Evolutionary conservation across 92 coral and sea anemone genomes (phyloP), one percentile per base, ranked within the genome.

Genomic region (Epizoanthus ramosus): DNA sequence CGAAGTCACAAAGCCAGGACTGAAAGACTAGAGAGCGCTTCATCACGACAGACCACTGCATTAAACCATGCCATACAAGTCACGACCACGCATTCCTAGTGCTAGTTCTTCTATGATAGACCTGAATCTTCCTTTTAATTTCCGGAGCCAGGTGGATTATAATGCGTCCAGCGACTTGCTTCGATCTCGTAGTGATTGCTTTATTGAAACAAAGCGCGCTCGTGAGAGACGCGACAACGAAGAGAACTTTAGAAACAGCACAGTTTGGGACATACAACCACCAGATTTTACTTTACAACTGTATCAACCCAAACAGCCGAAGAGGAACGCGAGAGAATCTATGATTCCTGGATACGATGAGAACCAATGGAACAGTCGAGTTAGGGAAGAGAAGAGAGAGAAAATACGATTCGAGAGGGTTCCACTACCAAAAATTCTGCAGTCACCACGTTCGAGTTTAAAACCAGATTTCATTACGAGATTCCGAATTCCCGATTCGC

Each of bases 111-210:
- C 92, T 22, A 73, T 77, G 37, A 14, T 10, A 22, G 82, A 77
- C 39, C 56, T 85, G 13, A 83, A 80, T 6, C 52, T 89, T 74
- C 90, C 91, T 2, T 90, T 90, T 75, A 80, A 80, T 72, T 97
- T 92, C 60, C 85, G 87, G 23, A 83, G 89, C 33, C 91, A 89
- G 72, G 71, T 87, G 15, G 91, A 94, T 15, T 94, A 88, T 65
- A 92, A 90, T 69, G 99, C 98, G 18, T 57, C 88, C 19, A 77
- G 92, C 73, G 89, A 88, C 64, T 91, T 97, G 17, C 84, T 92
- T n/a, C 92, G 96, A 63, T 97, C 99, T 19, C 92, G 99, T 28
- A 97, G 99, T 80, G 98, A 94, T 47, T 88, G 93, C 57, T 94
- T 87, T 84, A 77, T 97, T 68, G 85, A 93, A 24, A 83, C 94